Evolutionary conservation across 2,888 invertebrate genomes (phyloP).

Genomic region (Mycalesis mineus): DNA sequence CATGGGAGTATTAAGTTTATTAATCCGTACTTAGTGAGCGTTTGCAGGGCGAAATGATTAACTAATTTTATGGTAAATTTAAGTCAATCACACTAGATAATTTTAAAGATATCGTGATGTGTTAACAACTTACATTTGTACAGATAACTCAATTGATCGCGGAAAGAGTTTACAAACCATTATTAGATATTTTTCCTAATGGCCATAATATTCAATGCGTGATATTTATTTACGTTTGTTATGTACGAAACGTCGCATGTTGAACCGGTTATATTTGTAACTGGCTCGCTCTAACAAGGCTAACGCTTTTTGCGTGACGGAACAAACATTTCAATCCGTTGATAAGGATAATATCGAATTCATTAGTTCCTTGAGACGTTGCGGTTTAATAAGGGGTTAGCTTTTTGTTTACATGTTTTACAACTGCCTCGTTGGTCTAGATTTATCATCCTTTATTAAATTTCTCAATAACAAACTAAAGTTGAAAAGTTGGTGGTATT

Average conservation of each 20-base stretch:
- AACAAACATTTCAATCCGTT: neutral
- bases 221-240: neutral
- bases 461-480: no score
- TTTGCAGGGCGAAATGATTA: no score
- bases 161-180: neutral
- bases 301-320: conserved; percentile 4
- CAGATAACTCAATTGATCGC: no score
- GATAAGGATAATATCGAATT: neutral
- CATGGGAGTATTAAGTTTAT: no score
- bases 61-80: no score
- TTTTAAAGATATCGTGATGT: no score
- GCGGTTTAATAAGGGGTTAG: neutral
- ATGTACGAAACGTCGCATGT: conserved; percentile 1
- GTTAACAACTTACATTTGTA: no score
- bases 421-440: neutral
- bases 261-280: conserved; percentile 10
- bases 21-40: no score
- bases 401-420: neutral
- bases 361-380: neutral
- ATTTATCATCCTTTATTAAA: no score
- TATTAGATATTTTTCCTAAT: neutral
- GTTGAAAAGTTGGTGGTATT: no score
- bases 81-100: no score
- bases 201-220: neutral
- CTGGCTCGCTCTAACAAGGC: neutral